Evolutionary conservation across 1,140 invertebrate genomes (phyloP).

Genomic region (Sinella curviseta): DNA sequence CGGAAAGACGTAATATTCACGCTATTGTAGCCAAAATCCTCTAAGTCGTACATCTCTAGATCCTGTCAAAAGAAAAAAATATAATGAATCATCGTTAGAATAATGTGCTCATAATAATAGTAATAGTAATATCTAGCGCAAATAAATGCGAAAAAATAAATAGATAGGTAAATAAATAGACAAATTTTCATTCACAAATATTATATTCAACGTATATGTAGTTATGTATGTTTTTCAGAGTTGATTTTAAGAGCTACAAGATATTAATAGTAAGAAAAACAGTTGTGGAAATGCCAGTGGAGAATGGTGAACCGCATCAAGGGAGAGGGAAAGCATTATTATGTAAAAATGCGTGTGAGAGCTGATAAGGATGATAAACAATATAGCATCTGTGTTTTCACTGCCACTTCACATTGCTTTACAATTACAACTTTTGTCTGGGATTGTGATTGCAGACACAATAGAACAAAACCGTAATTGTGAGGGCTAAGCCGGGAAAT

Average conservation of each 20-base stretch:
- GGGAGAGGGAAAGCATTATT: too few species aligned
- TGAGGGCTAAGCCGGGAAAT: background rate
- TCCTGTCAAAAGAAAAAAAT: slow-evolving; percentile 62
- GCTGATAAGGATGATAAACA: background rate
- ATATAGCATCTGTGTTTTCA: background rate
- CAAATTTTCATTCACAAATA: too few species aligned
- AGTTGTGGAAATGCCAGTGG: too few species aligned
- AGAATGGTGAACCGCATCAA: too few species aligned
- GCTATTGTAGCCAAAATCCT: slow-evolving; percentile 91
- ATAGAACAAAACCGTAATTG: background rate
- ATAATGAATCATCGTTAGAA: background rate
- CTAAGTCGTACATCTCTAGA: slow-evolving; percentile 84
- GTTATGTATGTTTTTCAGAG: too few species aligned
- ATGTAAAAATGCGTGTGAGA: background rate
- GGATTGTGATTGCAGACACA: background rate
- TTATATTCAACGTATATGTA: too few species aligned
- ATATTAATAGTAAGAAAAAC: too few species aligned
- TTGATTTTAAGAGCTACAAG: too few species aligned
- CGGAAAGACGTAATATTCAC: slow-evolving; percentile 91
- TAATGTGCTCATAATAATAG: too few species aligned
- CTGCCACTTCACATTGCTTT: background rate
- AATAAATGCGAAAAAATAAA: too few species aligned
- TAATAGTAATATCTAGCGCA: too few species aligned
- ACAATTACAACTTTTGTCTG: background rate
- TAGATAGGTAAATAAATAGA: too few species aligned